Evolutionary conservation across 92 coral and sea anemone genomes (phyloP), one percentile per base, ranked within the genome.

Genomic region (Parazoanthus darwini): DNA sequence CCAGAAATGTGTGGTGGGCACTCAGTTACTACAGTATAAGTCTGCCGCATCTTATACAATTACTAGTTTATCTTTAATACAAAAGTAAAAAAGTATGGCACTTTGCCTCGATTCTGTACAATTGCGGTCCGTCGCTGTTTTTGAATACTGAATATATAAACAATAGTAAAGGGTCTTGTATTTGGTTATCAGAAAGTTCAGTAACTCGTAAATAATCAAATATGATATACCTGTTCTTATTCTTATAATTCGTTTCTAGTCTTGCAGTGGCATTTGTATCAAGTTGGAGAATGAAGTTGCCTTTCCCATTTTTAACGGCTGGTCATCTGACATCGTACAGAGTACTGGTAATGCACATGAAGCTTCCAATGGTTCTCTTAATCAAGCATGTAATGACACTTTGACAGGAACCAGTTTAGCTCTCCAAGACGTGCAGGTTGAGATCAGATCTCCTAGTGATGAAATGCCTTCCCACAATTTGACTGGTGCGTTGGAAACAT

Each of bases 231-330:
- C 3, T 18, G 25, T 20, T 58, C 7, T 18, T 22, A 63, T 63
- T 4, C 1, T 22, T 5, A 4, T 63, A 8, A 63, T 73, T 73
- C 77, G 43, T 29, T 33, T 73, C 42, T 16, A 73, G 77, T 14
- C 35, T 73, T 73, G 77, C 77, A 73, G 77, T 73, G 77, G 77
- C 11, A 9, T 73, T 73, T 73, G 77, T 37, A 73, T 73, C 20
- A 73, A 73, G 77, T 73, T 73, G 42, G 77, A 73, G 77, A 73
- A 73, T 7, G 77, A 73, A 26, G 77, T 73, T 29, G 35, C 77
- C 16, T 20, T 73, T 25, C 77, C 77, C 4, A 15, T 73, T 37
- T 15, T 33, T 37, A 10, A 16, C 77, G 3, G 42, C 43, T 37
- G 37, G 77, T 37, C 77, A 14, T 73, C 77, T 73, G 77, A 73